These are phyloP conservation scores for Dicranocentrus wangi DNA, from an alignment of 2,888 invertebrate species.

Conservation along the genomic window DNA sequence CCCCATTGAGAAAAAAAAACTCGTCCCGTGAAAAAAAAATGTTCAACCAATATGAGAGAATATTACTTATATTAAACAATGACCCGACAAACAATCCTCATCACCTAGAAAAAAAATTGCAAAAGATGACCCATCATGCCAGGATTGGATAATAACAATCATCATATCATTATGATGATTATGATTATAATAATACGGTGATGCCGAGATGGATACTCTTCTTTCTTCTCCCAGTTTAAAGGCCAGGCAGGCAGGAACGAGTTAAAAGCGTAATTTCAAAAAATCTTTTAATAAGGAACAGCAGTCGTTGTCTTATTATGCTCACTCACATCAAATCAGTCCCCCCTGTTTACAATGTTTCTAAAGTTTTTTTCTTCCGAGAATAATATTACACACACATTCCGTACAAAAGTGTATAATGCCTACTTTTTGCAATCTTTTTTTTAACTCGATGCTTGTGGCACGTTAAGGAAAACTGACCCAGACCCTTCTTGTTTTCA, in stretches of 20 bases:
- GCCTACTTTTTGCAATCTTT: too few relatives aligned
- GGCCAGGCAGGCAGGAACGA: too few relatives aligned
- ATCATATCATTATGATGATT: constrained; percentile 33
- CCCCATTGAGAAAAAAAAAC: constrained; percentile 41
- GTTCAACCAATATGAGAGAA: too few relatives aligned
- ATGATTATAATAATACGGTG: constrained; percentile 51
- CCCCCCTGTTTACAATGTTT: too few relatives aligned
- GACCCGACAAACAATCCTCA: constrained; percentile 19
- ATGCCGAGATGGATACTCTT: too few relatives aligned
- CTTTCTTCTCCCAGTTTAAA: constrained; percentile 35
- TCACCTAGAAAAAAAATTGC: constrained; percentile 14
- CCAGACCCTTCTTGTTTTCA: constrained; percentile 26
- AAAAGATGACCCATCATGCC: constrained; percentile 53
- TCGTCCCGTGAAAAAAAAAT: constrained; percentile 1
- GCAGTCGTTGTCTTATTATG: too few relatives aligned
- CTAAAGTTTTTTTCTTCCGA: too few relatives aligned
- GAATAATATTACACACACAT: too few relatives aligned
- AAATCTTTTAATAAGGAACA: not conserved
- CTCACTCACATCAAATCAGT: too few relatives aligned
- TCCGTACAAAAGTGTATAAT: too few relatives aligned
- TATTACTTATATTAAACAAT: too few relatives aligned
- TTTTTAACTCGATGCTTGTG: too few relatives aligned
- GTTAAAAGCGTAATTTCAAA: not conserved
- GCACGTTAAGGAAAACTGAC: constrained; percentile 34
- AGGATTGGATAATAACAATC: constrained; percentile 49